Conservation (phyloP, 2,888 invertebrate genomes). For the Coelinius sp. region DNA sequence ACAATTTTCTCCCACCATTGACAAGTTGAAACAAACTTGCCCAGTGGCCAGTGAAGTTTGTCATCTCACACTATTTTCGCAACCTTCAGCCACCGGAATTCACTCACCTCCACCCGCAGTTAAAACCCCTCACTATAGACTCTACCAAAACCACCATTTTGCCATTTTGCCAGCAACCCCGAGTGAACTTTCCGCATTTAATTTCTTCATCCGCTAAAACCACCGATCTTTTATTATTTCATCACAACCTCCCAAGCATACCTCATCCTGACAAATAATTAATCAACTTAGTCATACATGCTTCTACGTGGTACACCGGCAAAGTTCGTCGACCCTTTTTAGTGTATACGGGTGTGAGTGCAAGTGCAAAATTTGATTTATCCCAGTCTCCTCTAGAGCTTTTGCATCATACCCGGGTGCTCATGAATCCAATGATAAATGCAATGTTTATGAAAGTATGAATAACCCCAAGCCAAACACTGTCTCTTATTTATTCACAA, state of each 20-base stretch:
- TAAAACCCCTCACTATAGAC: background rate
- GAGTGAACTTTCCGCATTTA: constrained; percentile 21
- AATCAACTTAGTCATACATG: constrained; percentile 17
- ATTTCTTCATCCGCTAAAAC: constrained; percentile 22
- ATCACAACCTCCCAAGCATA: background rate
- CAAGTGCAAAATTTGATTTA: constrained; percentile 19
- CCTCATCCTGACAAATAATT: constrained; percentile 25
- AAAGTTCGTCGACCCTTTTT: constrained; percentile 26
- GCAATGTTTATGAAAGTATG: background rate
- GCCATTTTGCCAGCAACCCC: background rate
- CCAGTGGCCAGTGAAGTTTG: constrained; percentile 41
- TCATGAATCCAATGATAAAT: constrained; percentile 19
- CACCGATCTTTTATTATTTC: constrained; percentile 28
- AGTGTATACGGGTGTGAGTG: background rate
- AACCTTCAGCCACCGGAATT: constrained; percentile 35
- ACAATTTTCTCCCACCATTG: background rate
- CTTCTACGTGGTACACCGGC: background rate
- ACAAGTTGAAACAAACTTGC: background rate
- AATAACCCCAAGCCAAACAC: background rate
- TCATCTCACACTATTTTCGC: constrained; percentile 43
- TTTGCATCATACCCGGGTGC: background rate
- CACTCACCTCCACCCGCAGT: background rate
- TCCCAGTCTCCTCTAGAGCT: background rate
- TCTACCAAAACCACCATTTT: background rate
- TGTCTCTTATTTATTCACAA: constrained; percentile 12